Evolutionary conservation across 2,113 vertebrate species (phyloP), one percentile per base, ranked within the genome.

Genomic region (Perca flavescens): DNA sequence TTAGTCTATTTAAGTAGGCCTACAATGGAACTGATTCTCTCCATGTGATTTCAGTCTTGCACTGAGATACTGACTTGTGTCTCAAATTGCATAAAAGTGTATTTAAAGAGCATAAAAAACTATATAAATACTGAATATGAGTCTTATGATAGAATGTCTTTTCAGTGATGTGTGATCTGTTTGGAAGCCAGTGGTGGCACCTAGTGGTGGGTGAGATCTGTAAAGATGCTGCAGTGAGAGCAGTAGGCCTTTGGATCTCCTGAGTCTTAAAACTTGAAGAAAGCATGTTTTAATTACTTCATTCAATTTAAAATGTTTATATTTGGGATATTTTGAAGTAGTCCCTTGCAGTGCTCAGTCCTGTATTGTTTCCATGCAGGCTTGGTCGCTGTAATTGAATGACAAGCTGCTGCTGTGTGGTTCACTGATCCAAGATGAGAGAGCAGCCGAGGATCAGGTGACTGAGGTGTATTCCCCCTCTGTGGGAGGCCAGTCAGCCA

Each of bases 111-210:
- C 6, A 31, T 9, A 1, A 36, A 63, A n/a, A n/a, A n/a, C n/a
- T n/a, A n/a, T n/a, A n/a, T n/a, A 61, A 43, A 64, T 17, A 13
- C 16, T 50, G 62, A 52, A 52, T 19, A 16, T 34, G 65, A 58
- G 56, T 8, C 60, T 6, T 22, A 5, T 21, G 19, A n/a, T 54
- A 31, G 16, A 53, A 28, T 53, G 31, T 69, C 47, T 79, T 53
- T 21, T 25, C 57, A 66, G 31, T 12, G 64, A 25, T 34, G 58
- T 40, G 13, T 8, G 36, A 65, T 61, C 52, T 70, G 77, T 77
- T 85, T 14, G 82, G 86, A 84, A 75, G 87, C 83, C 86, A 86
- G 87, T 91, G 77, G 90, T 88, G 94, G 82, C 94, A 92, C 84
- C 94, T 95, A 94, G 94, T 88, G 94, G 94, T 79, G 73, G 74